phyloP scores from a whole-genome alignment of 2,888 invertebrate genomes.

The Trichogramma dendrolimi region DNA sequence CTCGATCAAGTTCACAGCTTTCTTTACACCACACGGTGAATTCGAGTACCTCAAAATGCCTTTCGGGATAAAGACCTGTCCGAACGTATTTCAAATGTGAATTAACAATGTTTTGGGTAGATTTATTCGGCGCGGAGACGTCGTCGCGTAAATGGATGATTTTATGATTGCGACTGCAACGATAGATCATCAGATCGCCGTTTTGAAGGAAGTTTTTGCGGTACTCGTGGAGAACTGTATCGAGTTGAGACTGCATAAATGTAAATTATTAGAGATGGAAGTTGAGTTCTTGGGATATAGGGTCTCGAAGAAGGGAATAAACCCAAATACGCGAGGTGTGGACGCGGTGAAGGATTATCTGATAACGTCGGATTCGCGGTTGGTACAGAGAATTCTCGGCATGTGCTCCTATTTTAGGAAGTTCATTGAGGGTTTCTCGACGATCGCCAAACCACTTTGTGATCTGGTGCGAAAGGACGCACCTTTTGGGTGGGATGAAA shows the following conservation, averaged over 20 bases:
- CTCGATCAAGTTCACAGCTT: slow-evolving; percentile 18
- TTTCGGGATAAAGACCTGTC: slow-evolving; percentile 16
- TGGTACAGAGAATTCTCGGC: neutral
- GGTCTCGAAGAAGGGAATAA: neutral
- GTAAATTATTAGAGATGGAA: too few species aligned
- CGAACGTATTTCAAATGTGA: slow-evolving; percentile 10
- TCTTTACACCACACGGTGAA: slow-evolving; percentile 21
- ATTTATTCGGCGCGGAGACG: neutral
- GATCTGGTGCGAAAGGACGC: neutral
- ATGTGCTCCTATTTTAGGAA: neutral
- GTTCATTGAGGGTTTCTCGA: neutral
- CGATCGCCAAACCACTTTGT: neutral
- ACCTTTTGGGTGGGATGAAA: slow-evolving; percentile 24
- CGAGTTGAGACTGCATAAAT: too few species aligned
- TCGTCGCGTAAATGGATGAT: neutral
- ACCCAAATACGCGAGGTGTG: neutral
- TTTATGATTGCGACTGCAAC: too few species aligned
- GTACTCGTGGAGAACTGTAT: too few species aligned
- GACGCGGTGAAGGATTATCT: neutral
- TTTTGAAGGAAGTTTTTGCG: too few species aligned
- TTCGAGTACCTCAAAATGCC: slow-evolving; percentile 20
- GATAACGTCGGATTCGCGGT: neutral
- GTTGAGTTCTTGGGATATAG: too few species aligned
- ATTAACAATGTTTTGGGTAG: slow-evolving; percentile 8
- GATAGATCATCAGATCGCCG: too few species aligned